A percentile compares a stretch with the other conserved stretches of the same genome.
These are phyloP conservation scores for Ephydatia muelleri DNA, from an alignment of 37 sponge, comb jelly and placozoan genomes.

Conservation along the genomic window DNA sequence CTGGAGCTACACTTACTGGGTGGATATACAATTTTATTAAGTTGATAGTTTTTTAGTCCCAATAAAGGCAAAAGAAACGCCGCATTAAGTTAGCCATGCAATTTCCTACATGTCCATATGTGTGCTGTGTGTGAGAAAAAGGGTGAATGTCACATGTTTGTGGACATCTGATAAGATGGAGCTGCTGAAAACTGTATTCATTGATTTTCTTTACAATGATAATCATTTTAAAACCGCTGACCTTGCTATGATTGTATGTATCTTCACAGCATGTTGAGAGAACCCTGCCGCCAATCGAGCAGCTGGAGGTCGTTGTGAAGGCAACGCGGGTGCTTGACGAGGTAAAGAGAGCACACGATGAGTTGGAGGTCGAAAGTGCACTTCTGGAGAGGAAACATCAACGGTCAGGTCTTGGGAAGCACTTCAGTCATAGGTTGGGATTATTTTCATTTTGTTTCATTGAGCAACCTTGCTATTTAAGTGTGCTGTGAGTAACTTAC, in stretches of 20 bases:
- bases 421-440: not conserved
- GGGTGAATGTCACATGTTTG: not conserved
- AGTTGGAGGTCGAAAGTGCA: not conserved
- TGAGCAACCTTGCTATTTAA: not conserved
- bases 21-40: too few relatives aligned
- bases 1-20: too few relatives aligned
- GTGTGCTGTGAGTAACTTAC: not conserved
- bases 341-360: not conserved
- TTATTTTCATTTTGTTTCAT: too few relatives aligned
- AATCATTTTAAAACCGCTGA: not conserved
- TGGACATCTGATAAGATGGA: not conserved
- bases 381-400: not conserved
- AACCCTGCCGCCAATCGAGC: not conserved
- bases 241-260: not conserved
- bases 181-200: not conserved
- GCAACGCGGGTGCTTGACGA: not conserved
- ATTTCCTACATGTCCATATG: too few relatives aligned
- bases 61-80: too few relatives aligned
- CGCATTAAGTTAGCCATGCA: too few relatives aligned
- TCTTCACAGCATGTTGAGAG: not conserved
- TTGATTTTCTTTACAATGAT: slow-evolving; percentile 9
- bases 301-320: not conserved
- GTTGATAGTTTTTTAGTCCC: too few relatives aligned
- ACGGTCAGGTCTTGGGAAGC: not conserved
- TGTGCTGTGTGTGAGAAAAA: too few relatives aligned